Conservation (phyloP, 1,140 invertebrate species). For the Cylas formicarius region DNA sequence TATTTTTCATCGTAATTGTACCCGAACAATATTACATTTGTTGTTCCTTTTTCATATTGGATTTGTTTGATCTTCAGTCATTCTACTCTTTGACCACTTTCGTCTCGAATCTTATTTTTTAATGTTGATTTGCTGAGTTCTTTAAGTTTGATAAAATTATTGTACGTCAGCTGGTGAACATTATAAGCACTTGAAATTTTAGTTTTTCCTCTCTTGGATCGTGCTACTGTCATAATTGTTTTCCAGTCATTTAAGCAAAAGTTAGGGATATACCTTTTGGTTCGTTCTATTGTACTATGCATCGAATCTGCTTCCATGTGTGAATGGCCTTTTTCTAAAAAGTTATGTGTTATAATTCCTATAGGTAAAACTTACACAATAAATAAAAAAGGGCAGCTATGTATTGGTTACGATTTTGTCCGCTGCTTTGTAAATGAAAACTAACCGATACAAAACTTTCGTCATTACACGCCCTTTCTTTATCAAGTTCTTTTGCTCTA, state of each 20-base stretch:
- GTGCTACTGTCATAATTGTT: conserved; percentile 11
- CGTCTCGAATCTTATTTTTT: too few species aligned
- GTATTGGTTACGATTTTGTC: conserved; percentile 25
- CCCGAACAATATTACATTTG: too few species aligned
- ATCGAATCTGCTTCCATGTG: conserved; percentile 28
- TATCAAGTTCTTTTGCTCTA: too few species aligned
- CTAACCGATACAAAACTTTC: conserved; percentile 8
- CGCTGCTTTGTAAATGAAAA: conserved; percentile 22
- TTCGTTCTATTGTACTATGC: conserved; percentile 22
- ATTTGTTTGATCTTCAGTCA: too few species aligned
- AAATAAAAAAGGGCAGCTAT: conserved; percentile 20
- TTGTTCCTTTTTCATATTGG: too few species aligned
- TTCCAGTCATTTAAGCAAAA: conserved; percentile 18
- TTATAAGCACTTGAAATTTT: too few species aligned
- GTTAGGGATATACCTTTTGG: conserved; percentile 10
- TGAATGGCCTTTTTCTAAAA: conserved; percentile 21
- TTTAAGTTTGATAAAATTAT: too few species aligned
- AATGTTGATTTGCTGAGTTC: too few species aligned
- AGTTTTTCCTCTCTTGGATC: conserved; percentile 12
- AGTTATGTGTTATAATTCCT: conserved; percentile 20
- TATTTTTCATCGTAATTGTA: too few species aligned
- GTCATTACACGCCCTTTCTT: too few species aligned
- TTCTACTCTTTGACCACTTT: too few species aligned
- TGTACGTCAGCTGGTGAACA: too few species aligned
- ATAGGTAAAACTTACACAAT: conserved; percentile 17